Conservation (phyloP, 2,797 vertebrate genomes). For the Sebastes dallii region DNA sequence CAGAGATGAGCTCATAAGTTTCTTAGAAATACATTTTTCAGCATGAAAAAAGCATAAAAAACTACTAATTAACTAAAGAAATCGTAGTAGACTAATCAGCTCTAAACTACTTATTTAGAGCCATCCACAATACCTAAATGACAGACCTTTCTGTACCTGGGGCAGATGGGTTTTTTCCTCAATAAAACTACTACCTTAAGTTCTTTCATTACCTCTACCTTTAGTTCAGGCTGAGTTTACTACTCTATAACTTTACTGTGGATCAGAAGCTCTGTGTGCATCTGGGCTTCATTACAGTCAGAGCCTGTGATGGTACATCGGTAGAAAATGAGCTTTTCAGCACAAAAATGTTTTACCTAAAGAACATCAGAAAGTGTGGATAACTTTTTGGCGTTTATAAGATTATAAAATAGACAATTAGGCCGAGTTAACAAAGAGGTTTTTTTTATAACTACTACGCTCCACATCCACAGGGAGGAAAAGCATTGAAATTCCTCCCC, state of each 20-base stretch:
- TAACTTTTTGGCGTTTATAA: background rate
- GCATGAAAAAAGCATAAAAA: no score
- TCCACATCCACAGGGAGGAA: slow-evolving; percentile 6
- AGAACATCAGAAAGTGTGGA: background rate
- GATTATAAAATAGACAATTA: background rate
- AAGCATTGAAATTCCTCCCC: slow-evolving; percentile 38
- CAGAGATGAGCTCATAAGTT: no score
- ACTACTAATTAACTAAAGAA: no score
- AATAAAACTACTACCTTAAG: background rate
- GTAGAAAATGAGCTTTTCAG: background rate
- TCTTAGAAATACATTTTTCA: no score
- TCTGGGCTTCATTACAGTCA: background rate
- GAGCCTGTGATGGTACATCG: background rate
- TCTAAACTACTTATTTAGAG: background rate
- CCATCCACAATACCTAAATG: background rate
- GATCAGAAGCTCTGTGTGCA: background rate
- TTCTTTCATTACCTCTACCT: background rate
- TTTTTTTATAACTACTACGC: background rate
- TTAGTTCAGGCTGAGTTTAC: background rate
- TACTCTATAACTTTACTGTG: background rate
- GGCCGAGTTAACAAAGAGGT: background rate
- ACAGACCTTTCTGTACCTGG: background rate
- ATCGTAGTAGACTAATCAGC: no score
- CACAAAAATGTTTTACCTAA: background rate
- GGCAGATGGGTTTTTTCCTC: background rate